Conservation (phyloP, 2,888 invertebrate species). For the Macrophya alboannulata region DNA sequence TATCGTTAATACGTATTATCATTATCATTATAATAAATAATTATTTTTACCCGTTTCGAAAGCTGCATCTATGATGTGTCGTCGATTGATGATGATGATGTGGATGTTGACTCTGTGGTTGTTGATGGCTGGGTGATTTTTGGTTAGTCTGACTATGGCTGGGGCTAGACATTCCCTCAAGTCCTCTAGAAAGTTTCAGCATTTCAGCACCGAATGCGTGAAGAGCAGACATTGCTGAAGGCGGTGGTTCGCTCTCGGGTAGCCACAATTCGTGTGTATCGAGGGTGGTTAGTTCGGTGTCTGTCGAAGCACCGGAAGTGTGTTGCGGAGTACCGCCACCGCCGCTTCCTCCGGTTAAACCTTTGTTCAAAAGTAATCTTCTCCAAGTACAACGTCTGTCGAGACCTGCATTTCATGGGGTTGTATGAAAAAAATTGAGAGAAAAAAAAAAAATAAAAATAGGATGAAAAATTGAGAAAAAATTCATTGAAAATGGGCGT, state of each 20-base stretch:
- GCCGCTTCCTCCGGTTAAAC: constrained; percentile 67
- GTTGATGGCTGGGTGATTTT: constrained; percentile 62
- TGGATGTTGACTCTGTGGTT: constrained; percentile 59
- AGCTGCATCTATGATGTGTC: constrained; percentile 68
- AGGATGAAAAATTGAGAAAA: too few relatives aligned
- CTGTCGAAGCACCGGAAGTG: constrained; percentile 89
- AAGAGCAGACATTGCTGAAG: constrained; percentile 92
- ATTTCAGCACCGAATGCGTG: constrained; percentile 94
- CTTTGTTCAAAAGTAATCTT: constrained; percentile 82
- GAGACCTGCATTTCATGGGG: constrained; percentile 71
- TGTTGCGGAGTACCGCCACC: constrained; percentile 84
- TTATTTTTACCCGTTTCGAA: constrained; percentile 70
- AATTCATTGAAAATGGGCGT: neutral
- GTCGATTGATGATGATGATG: constrained; percentile 62
- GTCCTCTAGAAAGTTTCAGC: constrained; percentile 90
- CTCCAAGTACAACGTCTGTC: constrained; percentile 92
- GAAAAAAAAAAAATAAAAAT: neutral
- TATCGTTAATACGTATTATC: neutral
- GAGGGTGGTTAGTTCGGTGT: constrained; percentile 91
- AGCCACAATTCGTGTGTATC: constrained; percentile 93
- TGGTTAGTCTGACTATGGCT: constrained; percentile 64
- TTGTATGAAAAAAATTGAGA: neutral
- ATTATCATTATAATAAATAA: neutral
- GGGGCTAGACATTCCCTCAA: constrained; percentile 86
- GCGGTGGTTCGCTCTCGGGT: constrained; percentile 88